phyloP scores from a whole-genome alignment of 2,797 vertebrate species.

The Benthosema pterotum region DNA sequence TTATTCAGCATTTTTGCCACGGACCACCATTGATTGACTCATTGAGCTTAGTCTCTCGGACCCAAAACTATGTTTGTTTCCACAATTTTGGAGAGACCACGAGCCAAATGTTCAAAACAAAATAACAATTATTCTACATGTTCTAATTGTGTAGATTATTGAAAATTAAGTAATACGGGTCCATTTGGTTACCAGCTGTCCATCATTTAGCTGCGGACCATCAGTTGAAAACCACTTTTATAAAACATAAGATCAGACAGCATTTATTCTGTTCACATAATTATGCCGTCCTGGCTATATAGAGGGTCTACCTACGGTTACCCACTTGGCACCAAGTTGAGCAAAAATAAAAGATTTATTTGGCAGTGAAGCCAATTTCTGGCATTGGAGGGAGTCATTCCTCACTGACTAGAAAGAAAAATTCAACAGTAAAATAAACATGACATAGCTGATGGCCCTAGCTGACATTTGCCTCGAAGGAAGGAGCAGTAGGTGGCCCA shows the following conservation, averaged over 20 bases:
- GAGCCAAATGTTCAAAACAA: no score
- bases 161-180: no score
- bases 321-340: neutral
- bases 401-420: conserved; percentile 15
- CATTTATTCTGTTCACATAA: neutral
- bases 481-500: conserved; percentile 19
- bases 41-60: no score
- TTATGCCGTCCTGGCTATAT: neutral
- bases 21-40: no score
- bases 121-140: no score
- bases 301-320: neutral
- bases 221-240: no score
- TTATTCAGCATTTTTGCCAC: no score
- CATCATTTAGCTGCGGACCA: no score
- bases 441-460: conserved; percentile 6
- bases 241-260: neutral
- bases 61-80: no score
- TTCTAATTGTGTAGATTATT: no score
- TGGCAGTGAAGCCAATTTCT: conserved; percentile 1
- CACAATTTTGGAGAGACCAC: no score
- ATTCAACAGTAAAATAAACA: conserved; percentile 26
- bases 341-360: conserved; percentile 1
- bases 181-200: no score
- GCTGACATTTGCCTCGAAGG: conserved; percentile 41
- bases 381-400: neutral